Percentiles rank a stretch among this genome's conserved stretches.
phyloP scores from a whole-genome alignment of 2,888 invertebrate species.

The Lysandra coridon region DNA sequence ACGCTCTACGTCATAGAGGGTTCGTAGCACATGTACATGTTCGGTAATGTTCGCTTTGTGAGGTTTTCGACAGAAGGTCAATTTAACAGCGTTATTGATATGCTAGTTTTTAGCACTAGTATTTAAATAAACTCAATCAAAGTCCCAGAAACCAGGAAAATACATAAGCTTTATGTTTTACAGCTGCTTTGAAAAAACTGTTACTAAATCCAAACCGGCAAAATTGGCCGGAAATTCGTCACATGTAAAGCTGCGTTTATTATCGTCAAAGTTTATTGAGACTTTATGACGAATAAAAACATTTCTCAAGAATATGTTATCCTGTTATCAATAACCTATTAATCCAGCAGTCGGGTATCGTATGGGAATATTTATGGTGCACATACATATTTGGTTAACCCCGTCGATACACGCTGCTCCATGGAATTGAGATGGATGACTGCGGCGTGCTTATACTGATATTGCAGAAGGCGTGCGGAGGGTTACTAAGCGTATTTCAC shows the following conservation, averaged over 20 bases:
- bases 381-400: conserved; percentile 33
- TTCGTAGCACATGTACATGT: neutral
- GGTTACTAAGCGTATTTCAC: too few relatives aligned
- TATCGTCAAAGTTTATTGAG: too few relatives aligned
- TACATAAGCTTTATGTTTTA: too few relatives aligned
- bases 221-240: too few relatives aligned
- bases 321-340: conserved; percentile 22
- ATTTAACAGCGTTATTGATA: too few relatives aligned
- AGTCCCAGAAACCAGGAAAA: too few relatives aligned
- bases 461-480: neutral
- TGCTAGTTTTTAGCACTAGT: too few relatives aligned
- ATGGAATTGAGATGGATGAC: conserved; percentile 37
- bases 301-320: neutral
- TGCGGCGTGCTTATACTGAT: conserved; percentile 18
- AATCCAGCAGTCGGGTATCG: neutral
- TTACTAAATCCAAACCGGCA: too few relatives aligned
- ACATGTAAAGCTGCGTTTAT: too few relatives aligned
- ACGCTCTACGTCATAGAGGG: neutral
- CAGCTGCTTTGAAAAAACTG: too few relatives aligned
- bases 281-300: neutral
- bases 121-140: too few relatives aligned
- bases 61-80: too few relatives aligned
- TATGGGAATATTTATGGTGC: conserved; percentile 33
- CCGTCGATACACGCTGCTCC: conserved; percentile 33
- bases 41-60: neutral